These are phyloP conservation scores for Metopia argyrocephala DNA, from an alignment of 2,888 invertebrate species.

Conservation along the genomic window DNA sequence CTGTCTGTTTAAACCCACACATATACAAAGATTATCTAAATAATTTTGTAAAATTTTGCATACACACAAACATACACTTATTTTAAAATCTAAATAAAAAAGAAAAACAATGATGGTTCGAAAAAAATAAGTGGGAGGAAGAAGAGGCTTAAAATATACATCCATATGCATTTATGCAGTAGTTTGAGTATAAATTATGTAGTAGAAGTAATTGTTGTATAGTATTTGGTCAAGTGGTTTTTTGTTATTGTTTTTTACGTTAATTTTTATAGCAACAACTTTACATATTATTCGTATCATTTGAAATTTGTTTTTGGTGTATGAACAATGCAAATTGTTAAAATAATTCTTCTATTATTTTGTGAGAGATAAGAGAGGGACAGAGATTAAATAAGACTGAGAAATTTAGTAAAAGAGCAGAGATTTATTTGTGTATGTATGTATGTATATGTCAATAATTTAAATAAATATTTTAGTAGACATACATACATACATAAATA, in stretches of 20 bases:
- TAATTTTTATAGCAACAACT: not conserved
- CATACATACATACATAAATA: not conserved
- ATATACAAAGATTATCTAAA: not conserved
- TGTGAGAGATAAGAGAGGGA: not conserved
- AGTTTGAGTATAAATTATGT: not conserved
- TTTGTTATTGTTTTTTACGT: not conserved
- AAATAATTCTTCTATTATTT: not conserved
- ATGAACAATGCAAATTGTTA: slow-evolving; percentile 9
- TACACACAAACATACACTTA: not conserved
- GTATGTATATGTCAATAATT: slow-evolving; percentile 37
- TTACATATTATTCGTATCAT: slow-evolving; percentile 21
- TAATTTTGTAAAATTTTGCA: not conserved
- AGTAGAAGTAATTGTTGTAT: slow-evolving; percentile 1
- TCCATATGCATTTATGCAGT: not conserved
- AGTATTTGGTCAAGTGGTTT: slow-evolving; percentile 51
- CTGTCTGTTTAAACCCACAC: not conserved
- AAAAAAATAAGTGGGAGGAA: slow-evolving; percentile 31
- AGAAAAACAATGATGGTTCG: not conserved
- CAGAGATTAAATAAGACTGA: not conserved
- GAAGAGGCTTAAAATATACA: slow-evolving; percentile 11
- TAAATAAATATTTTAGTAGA: slow-evolving; percentile 42
- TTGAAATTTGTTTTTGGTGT: slow-evolving; percentile 29
- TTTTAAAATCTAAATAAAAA: not conserved
- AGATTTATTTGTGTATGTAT: slow-evolving; percentile 12
- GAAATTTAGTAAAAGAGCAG: slow-evolving; percentile 26